phyloP scores from a whole-genome alignment of 2,888 invertebrate genomes.

The Conus canariensis region DNA sequence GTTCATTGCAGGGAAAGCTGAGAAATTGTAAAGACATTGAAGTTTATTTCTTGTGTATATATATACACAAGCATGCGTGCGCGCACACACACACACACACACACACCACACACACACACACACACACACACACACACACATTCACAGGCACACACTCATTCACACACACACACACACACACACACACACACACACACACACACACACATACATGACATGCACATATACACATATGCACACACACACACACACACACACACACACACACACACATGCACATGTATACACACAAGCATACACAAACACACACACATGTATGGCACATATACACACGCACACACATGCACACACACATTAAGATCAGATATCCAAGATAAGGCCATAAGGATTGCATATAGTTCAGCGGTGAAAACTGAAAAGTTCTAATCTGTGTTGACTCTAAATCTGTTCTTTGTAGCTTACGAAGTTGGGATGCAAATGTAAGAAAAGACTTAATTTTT shows the following conservation, averaged over 20 bases:
- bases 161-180: background rate
- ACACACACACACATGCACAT: too few species aligned
- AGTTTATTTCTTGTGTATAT: too few species aligned
- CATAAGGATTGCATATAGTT: background rate
- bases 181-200: too few species aligned
- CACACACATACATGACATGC: background rate
- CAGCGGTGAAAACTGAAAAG: too few species aligned
- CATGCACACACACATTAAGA: background rate
- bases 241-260: too few species aligned
- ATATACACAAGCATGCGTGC: background rate
- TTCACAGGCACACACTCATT: background rate
- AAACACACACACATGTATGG: background rate
- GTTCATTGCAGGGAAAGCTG: too few species aligned
- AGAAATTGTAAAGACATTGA: too few species aligned
- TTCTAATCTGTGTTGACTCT: too few species aligned
- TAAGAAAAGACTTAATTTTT: too few species aligned
- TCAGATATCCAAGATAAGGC: too few species aligned
- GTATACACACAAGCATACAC: background rate
- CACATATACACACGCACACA: background rate
- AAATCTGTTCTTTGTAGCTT: too few species aligned
- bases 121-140: background rate
- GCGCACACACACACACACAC: conserved; percentile 4
- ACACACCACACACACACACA: background rate
- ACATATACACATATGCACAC: background rate
- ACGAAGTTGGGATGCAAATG: too few species aligned